Base-by-base conservation (phyloP, 2,113 vertebrate genomes). In the Cephalopholis sonnerati region DNA sequence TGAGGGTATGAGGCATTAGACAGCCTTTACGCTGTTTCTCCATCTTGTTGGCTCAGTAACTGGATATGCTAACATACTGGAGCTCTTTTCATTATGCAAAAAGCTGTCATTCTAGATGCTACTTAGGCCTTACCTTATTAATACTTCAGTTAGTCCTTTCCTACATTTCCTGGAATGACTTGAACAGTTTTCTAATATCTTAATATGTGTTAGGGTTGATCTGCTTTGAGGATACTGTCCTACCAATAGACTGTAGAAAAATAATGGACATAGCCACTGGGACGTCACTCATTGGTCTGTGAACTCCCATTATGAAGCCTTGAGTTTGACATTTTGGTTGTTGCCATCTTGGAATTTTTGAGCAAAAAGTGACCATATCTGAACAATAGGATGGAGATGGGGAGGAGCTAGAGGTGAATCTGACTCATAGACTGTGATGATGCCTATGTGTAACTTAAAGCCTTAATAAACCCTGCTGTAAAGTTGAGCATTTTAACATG, bases 161-260 rank as follows among this genome's bases (percentile, higher is more conserved):
- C 29, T 36, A 54, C 29, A 44, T 71, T 77, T 66, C 68, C 46
- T 77, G 64, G 67, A 83, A 46, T 57, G 63, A 55, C 61, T 57
- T 81, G 39, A 72, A 70, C 22, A 13, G 25, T 82, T 82, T 82
- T 46, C 57, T 62, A 57, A 86, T 83, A 76, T 84, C 73, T 24
- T 29, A 84, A 54, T 55, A 77, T 51, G 59, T 77, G 80, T 58
- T 82, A 78, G n/a, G 82, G 59, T 85, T 61, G 32, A 36, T 36
- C 1, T 36, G 32, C 6, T 36, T 36, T 57, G 53, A 50, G 71
- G 69, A 80, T 32, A 6, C 62, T 65, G 63, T 58, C 73, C 62
- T 44, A 61, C 66, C 24, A 70, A 36, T 7, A 1, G 32, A 36
- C 32, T 7, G 32, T 36, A 7, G 32, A 36, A 36, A 36, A 36